These are phyloP conservation scores for Cinclus cinclus DNA, from an alignment of 2,113 vertebrate genomes.

Conservation along the genomic window DNA sequence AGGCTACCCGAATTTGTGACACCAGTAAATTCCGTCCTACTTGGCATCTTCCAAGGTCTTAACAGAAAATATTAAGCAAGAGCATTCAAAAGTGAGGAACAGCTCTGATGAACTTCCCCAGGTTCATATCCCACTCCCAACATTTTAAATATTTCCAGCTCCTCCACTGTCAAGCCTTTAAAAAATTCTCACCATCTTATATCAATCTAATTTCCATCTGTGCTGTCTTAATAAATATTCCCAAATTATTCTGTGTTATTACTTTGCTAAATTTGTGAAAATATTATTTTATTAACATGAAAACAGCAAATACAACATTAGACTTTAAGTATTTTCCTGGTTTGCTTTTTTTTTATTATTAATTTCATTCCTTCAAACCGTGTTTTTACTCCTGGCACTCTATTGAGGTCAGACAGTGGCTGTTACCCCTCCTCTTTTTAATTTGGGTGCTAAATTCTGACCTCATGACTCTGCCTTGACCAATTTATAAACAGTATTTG, in stretches of 20 bases:
- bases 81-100: background rate
- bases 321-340: background rate
- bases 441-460: background rate
- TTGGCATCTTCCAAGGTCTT: background rate
- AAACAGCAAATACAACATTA: background rate
- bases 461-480: background rate
- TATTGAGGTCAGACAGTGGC: accelerated
- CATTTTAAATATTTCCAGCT: background rate
- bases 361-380: background rate
- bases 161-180: background rate
- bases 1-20: background rate
- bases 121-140: background rate
- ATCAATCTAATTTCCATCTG: background rate
- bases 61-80: background rate
- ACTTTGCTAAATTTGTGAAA: background rate
- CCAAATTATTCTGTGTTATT: accelerated
- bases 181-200: background rate
- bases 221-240: background rate
- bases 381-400: background rate
- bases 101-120: accelerated
- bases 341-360: background rate
- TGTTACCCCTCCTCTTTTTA: background rate
- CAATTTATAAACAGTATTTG: background rate
- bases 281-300: background rate
- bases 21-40: background rate